Evolutionary conservation across 2,113 vertebrate species (phyloP), one percentile per base, ranked within the genome.

Genomic region (Glaucidium brasilianum): DNA sequence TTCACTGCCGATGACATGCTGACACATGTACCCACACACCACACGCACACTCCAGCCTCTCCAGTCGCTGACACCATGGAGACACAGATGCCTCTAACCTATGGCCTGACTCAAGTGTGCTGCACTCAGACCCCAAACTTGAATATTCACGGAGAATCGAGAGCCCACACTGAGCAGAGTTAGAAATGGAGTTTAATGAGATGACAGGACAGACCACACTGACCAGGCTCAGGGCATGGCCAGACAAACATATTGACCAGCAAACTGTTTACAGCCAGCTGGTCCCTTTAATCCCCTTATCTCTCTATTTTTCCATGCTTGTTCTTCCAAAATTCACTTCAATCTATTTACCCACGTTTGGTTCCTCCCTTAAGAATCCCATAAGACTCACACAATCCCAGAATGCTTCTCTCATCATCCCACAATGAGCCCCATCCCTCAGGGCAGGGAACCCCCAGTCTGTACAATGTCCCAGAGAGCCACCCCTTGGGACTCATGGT

Each of bases 31-130:
- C 6, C 21, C 64, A 60, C 4, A 6, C 11, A 14, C 26, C 21
- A 12, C 0, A 1, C 66, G 47, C 29, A 37, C 1, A 0, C 11
- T 55, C 10, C 2, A 0, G 0, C 10, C 13, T 60, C 53, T 37
- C 10, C 58, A 75, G 37, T n/a, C 16, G 10, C 1, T 2, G 49
- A 15, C 56, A 53, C 12, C 27, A 10, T 11, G 7, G 66, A 35
- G 30, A 53, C 56, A 66, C 2, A 3, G 13, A 37, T 64, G 34
- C 29, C 47, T 63, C 62, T 62, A 14, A n/a, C 17, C 26, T 12
- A 2, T 4, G 45, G 23, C 35, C 52, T 66, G 52, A 15, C 58
- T 39, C 34, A 60, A 66, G 10, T 17, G 39, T 62, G 69, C 35
- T 79, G 47, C 39, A 39, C 29, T 74, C 74, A 62, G 49, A 60